Conservation (phyloP, 1,140 invertebrate genomes). For the Drosophila ohnishii region DNA sequence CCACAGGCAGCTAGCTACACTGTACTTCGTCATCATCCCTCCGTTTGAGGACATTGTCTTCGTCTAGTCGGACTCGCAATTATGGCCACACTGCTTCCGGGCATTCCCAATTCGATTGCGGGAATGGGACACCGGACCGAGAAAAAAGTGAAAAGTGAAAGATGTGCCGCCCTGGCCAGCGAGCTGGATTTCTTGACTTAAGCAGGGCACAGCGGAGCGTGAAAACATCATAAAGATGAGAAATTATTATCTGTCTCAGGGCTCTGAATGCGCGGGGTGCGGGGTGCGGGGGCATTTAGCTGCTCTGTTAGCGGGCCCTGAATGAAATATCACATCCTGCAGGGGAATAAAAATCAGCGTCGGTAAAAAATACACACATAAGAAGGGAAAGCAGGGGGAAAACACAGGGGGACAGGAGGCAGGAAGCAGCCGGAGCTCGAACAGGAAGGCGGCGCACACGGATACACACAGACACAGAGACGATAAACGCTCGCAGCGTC, state of each 20-base stretch:
- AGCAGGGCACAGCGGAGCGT: slow-evolving; percentile 49
- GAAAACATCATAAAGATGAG: slow-evolving; percentile 63
- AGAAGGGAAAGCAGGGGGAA: slow-evolving; percentile 30
- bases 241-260: slow-evolving; percentile 49
- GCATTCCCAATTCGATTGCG: slow-evolving; percentile 46
- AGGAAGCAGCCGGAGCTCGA: slow-evolving; percentile 68
- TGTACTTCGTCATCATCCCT: slow-evolving; percentile 1
- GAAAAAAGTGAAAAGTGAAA: slow-evolving; percentile 44
- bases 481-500: slow-evolving; percentile 63
- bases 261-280: neutral
- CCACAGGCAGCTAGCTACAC: no score
- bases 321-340: slow-evolving; percentile 79
- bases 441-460: slow-evolving; percentile 59
- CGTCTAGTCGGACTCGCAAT: slow-evolving; percentile 42
- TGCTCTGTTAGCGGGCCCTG: slow-evolving; percentile 60
- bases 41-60: slow-evolving; percentile 36
- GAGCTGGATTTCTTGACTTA: slow-evolving; percentile 41
- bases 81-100: slow-evolving; percentile 45
- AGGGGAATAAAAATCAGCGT: slow-evolving; percentile 78
- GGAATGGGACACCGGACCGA: neutral
- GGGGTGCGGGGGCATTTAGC: slow-evolving; percentile 48
- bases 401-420: neutral
- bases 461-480: slow-evolving; percentile 13
- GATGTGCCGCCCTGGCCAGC: slow-evolving; percentile 11
- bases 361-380: slow-evolving; percentile 70